Evolutionary conservation across 1,140 invertebrate species (phyloP), one percentile per base, ranked within the genome.

Genomic region (Meloidogyne exigua): DNA sequence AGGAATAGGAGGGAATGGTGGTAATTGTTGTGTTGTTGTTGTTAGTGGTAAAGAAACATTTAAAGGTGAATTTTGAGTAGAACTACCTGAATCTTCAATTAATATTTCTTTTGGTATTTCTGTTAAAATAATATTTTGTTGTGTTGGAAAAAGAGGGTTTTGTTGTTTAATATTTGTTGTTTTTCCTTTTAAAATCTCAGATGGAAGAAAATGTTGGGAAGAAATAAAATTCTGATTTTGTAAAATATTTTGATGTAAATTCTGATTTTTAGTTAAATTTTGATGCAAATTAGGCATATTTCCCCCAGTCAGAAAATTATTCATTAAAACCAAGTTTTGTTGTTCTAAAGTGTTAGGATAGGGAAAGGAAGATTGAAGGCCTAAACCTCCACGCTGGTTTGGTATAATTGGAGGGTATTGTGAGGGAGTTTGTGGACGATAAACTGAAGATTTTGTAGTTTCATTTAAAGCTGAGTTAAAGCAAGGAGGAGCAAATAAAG

Each of bases 91-190:
- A 68, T 68, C 39, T 10, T 68, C 39, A 42, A 36, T 68, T 23
- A 36, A n/a, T 57, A 64, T 25, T 65, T 73, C 44, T 26, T 65
- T 28, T 4, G 39, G 57, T 65, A 25, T 21, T 23, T 18, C 13
- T 32, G 64, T 11, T 25, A 26, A n/a, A 9, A 36, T n/a, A 21
- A 62, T 65, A n/a, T 72, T 72, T 32, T 72, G 71, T 21, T 73
- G 72, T 39, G 15, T 64, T n/a, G 42, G 44, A 1, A 36, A 64
- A 5, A 21, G 57, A 15, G 28, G 11, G 28, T 25, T 73, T 32
- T 64, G 72, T n/a, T 73, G 72, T 15, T 72, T 49, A 63, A 49
- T 49, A 4, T 15, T 2, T 18, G 0, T 5, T 13, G 18, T 12
- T 49, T 49, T 13, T 0, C 13, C 1, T 49, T 49, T 13, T 49